Conservation (phyloP, 2,797 vertebrate genomes). For the Trachops cirrhosus region DNA sequence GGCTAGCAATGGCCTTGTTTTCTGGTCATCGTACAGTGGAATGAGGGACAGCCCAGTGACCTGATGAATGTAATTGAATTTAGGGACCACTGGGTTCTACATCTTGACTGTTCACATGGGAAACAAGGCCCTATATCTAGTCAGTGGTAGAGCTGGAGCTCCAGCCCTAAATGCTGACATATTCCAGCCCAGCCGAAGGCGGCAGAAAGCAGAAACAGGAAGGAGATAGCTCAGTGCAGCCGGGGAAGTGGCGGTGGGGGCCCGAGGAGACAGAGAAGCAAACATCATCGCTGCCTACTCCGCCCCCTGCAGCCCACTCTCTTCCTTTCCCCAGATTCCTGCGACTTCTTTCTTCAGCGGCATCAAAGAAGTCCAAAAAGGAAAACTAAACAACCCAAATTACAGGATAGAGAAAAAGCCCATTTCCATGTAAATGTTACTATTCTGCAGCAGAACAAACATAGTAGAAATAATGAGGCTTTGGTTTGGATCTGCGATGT, state of each 20-base stretch:
- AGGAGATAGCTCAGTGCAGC: neutral
- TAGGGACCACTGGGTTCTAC: neutral
- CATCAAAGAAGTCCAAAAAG: conserved; percentile 72
- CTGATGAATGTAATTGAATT: neutral
- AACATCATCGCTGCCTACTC: neutral
- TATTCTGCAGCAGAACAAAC: conserved; percentile 56
- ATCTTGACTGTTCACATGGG: neutral
- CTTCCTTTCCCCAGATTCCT: conserved; percentile 64
- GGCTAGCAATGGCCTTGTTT: neutral
- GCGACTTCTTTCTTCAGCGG: conserved; percentile 59
- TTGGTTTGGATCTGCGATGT: conserved; percentile 61
- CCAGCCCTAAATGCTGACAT: neutral
- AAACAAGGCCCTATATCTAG: neutral
- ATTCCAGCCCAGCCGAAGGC: neutral
- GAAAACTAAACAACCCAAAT: conserved; percentile 75
- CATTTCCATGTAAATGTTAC: conserved; percentile 69
- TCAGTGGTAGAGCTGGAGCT: neutral
- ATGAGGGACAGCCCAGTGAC: neutral
- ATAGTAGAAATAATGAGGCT: conserved; percentile 42
- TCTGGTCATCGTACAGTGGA: neutral
- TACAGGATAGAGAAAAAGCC: conserved; percentile 59
- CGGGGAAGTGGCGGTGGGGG: neutral
- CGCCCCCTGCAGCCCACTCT: neutral
- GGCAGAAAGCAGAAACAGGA: neutral
- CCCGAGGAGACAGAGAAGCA: neutral